These are phyloP conservation scores for Drosophila siamana DNA, from an alignment of 2,888 invertebrate genomes.

Conservation along the genomic window DNA sequence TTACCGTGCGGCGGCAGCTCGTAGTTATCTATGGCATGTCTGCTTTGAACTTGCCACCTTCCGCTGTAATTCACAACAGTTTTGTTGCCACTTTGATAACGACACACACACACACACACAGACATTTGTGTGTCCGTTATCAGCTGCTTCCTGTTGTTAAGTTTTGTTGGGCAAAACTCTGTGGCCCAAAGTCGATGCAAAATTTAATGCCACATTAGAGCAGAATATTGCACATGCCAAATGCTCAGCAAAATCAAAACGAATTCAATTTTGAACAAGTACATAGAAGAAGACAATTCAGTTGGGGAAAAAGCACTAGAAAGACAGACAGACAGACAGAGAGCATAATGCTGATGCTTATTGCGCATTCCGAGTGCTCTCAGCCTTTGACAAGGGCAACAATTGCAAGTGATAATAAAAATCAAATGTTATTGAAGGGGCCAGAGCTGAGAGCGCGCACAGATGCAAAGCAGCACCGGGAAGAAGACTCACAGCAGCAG, in stretches of 20 bases:
- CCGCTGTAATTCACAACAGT: slow-evolving; percentile 75
- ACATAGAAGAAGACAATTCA: not conserved
- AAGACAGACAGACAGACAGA: not conserved
- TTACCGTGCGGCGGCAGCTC: slow-evolving; percentile 29
- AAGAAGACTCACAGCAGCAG: slow-evolving; percentile 17
- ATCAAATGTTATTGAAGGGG: slow-evolving; percentile 70
- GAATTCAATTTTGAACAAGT: slow-evolving; percentile 55
- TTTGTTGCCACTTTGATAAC: slow-evolving; percentile 69
- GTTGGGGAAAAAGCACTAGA: not conserved
- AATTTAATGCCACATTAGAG: slow-evolving; percentile 57
- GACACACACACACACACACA: slow-evolving; percentile 1
- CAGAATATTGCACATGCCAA: slow-evolving; percentile 39
- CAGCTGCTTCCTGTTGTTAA: slow-evolving; percentile 77
- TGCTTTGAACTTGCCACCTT: slow-evolving; percentile 72
- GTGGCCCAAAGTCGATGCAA: slow-evolving; percentile 31
- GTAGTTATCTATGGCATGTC: slow-evolving; percentile 47
- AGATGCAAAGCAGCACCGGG: slow-evolving; percentile 28
- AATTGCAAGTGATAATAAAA: slow-evolving; percentile 75
- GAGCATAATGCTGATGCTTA: slow-evolving; percentile 57
- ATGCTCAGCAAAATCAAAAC: slow-evolving; percentile 55
- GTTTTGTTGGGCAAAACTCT: slow-evolving; percentile 64
- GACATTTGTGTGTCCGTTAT: slow-evolving; percentile 45
- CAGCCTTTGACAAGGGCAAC: slow-evolving; percentile 50
- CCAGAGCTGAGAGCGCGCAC: not conserved
- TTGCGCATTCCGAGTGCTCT: slow-evolving; percentile 46